Percentiles rank a stretch among this genome's conserved stretches.
Conservation (phyloP, 1,140 invertebrate genomes). For the Halotydeus destructor region DNA sequence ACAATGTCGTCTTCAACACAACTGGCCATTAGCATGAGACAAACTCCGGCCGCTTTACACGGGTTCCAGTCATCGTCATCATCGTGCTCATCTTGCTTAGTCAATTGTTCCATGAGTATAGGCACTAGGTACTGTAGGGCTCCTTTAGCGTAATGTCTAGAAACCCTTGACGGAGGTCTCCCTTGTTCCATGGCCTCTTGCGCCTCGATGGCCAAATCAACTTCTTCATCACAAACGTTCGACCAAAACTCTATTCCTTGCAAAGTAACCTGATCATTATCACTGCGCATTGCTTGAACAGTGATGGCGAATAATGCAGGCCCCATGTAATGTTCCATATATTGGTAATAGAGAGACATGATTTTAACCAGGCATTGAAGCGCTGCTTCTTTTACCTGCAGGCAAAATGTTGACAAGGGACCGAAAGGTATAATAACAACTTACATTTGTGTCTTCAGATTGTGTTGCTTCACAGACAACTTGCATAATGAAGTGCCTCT, state of each 20-base stretch:
- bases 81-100: slow-evolving; percentile 60
- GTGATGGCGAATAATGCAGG: slow-evolving; percentile 96
- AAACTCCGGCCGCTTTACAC: slow-evolving; percentile 96
- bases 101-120: slow-evolving; percentile 75
- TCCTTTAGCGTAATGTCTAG: slow-evolving; percentile 76
- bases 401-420: background rate
- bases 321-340: slow-evolving; percentile 98
- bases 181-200: slow-evolving; percentile 78
- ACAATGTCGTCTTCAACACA: slow-evolving; percentile 96
- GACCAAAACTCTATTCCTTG: slow-evolving; percentile 99
- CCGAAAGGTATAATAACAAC: background rate
- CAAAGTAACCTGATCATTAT: slow-evolving; percentile 79
- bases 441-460: slow-evolving; percentile 56
- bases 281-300: slow-evolving; percentile 92
- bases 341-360: slow-evolving; percentile 93
- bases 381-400: slow-evolving; percentile 52
- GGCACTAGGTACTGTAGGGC: slow-evolving; percentile 87
- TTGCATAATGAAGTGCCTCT: slow-evolving; percentile 99
- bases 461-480: slow-evolving; percentile 60
- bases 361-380: slow-evolving; percentile 97
- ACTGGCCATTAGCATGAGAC: slow-evolving; percentile 85
- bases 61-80: slow-evolving; percentile 99
- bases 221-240: slow-evolving; percentile 97
- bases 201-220: slow-evolving; percentile 83
- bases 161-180: slow-evolving; percentile 65